Evolutionary conservation across 2,797 vertebrate genomes (phyloP), one percentile per base, ranked within the genome.

Genomic region (Aplochiton taeniatus): DNA sequence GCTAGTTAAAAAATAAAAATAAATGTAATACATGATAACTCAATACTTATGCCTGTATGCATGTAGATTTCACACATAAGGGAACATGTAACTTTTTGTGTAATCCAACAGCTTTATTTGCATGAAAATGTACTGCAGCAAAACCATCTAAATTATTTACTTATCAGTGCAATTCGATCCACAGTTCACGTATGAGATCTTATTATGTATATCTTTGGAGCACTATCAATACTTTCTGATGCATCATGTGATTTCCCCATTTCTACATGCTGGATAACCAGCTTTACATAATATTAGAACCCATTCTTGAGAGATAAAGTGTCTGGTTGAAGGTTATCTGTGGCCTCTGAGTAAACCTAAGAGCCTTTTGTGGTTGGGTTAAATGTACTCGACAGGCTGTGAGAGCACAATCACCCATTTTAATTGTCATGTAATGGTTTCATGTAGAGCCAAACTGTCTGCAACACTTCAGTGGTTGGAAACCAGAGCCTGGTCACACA

Each of bases 281-380:
- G 79, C 84, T 72, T 63, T 66, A 80, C 81, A 85, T 77, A 83
- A 88, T 88, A 88, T 88, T 82, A 83, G 84, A 88, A 86, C 67
- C 61, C 60, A 17, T 77, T 72, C 80, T 81, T 83, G 78, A 73
- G 81, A 83, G 85, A 85, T 88, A 81, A 83, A 80, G 85, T 87
- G 85, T 87, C 88, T 62, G 76, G 47, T 50, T 88, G 90, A 92
- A 90, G 90, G 90, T 90, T 88, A 87, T 73, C 80, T 11, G 64
- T 55, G 69, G 73, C 75, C 83, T 83, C 80, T 61, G 81, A 83
- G 87, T 83, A 84, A 88, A 88, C 87, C 85, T 83, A 83, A 88
- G 88, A 90, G 86, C 85, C 78, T 82, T 86, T 84, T 90, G 90
- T 85, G 89, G 90, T 90, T 18, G 84, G 83, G 83, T 87, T 90